Base-by-base conservation (phyloP, 2,113 vertebrate genomes). In the Murina feae region DNA sequence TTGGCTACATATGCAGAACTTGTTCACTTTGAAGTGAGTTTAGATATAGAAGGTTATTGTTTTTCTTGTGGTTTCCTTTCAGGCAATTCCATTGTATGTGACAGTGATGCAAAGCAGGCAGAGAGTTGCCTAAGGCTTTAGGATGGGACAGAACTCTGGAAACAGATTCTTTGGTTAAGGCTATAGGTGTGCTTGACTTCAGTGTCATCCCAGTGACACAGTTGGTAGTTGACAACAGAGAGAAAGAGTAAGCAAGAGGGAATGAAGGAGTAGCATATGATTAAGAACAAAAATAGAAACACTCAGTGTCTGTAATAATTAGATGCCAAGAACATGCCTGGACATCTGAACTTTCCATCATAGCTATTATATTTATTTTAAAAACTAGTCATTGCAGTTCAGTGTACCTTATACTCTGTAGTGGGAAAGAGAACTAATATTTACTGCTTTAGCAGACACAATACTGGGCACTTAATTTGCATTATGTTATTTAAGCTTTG, bases 31-130 rank as follows among this genome's bases (percentile, higher is more conserved):
- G 95, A 97, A 97, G 89, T 93, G 91, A 86, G n/a, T 95, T 97
- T 97, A 71, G 81, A 78, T 84, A 95, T 53, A 91, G 63, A 76
- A 89, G 60, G 72, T 89, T 86, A 53, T 89, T 84, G 68, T 95
- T 96, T 97, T 95, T 92, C 47, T 74, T 97, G 93, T 96, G 28
- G 7, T 97, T 97, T 97, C 88, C 85, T 97, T 96, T 96, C 76
- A 95, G 78, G 80, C 69, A 94, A 32, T 96, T 72, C 17, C 6
- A 44, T n/a, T 89, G 74, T 81, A 72, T 68, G 51, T 93, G 90
- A 80, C n/a, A 90, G 78, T 55, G 68, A 65, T 55, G 25, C 47
- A 76, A 88, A 97, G 68, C 93, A 96, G 90, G 28, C 91, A 74
- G 37, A 42, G 60, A 5, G 0, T 85, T 71, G 51, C 94, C 87